Conservation (phyloP, 2,888 invertebrate species). For the Noctua fimbriata region DNA sequence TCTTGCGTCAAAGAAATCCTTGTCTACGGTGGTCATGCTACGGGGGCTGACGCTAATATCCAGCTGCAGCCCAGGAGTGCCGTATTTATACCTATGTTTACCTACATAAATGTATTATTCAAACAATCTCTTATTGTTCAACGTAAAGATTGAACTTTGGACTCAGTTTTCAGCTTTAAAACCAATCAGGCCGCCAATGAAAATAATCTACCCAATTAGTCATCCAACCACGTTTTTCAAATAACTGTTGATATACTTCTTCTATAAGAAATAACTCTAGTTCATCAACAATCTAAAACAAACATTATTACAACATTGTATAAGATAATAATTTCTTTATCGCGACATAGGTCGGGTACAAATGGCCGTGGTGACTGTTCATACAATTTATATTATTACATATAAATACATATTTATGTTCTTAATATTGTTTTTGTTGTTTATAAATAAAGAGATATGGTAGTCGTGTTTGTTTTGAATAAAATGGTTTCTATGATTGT, state of each 20-base stretch:
- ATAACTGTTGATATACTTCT: constrained; percentile 26
- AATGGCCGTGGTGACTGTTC: constrained; percentile 13
- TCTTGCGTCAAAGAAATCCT: no score
- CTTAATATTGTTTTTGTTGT: constrained; percentile 47
- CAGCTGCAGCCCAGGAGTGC: no score
- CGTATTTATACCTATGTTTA: neutral
- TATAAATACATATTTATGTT: constrained; percentile 51
- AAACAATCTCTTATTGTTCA: neutral
- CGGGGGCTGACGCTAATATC: no score
- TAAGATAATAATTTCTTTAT: constrained; percentile 26
- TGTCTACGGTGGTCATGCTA: no score
- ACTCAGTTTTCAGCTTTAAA: neutral
- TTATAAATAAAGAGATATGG: constrained; percentile 41
- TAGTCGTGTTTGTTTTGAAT: constrained; percentile 30
- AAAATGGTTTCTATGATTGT: constrained; percentile 18
- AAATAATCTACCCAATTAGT: neutral
- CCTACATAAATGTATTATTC: neutral
- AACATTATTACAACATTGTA: constrained; percentile 23
- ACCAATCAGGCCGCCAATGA: no score
- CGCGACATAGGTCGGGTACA: constrained; percentile 11
- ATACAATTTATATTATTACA: constrained; percentile 35
- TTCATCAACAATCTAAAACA: constrained; percentile 16
- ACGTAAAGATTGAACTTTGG: neutral
- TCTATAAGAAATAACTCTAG: neutral
- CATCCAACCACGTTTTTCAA: constrained; percentile 16